phyloP scores from a whole-genome alignment of 2,113 vertebrate species.

The Nesogale talazaci region DNA sequence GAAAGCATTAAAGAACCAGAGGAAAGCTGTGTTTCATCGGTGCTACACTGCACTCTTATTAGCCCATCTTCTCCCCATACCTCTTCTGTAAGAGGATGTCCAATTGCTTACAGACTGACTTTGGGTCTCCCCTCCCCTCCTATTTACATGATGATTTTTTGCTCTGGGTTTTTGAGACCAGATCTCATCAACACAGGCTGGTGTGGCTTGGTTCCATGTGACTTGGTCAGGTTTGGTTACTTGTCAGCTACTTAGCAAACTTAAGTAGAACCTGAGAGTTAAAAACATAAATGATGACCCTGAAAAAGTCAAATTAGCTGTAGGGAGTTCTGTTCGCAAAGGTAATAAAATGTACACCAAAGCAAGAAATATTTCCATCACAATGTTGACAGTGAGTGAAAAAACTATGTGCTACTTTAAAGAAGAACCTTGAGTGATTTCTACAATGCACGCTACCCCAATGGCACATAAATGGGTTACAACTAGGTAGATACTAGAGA shows the following conservation, averaged over 20 bases:
- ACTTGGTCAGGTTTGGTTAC: too few relatives aligned
- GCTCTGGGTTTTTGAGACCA: too few relatives aligned
- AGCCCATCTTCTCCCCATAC: too few relatives aligned
- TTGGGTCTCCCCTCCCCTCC: too few relatives aligned
- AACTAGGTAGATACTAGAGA: background rate
- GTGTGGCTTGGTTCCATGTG: too few relatives aligned
- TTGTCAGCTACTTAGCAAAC: background rate
- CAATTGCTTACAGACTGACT: too few relatives aligned
- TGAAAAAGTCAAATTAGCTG: background rate
- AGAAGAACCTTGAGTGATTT: constrained; percentile 4
- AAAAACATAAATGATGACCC: constrained; percentile 2
- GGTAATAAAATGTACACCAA: background rate
- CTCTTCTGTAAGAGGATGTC: too few relatives aligned
- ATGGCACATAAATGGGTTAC: background rate
- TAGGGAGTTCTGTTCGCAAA: background rate
- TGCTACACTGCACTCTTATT: too few relatives aligned
- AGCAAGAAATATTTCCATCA: background rate
- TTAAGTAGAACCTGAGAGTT: background rate
- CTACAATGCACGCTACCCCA: background rate
- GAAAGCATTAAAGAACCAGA: too few relatives aligned
- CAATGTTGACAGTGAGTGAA: background rate
- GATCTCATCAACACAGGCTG: too few relatives aligned
- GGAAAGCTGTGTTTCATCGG: too few relatives aligned
- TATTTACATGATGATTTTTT: too few relatives aligned
- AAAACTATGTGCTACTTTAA: background rate